Evolutionary conservation across 2,888 invertebrate genomes (phyloP).

Genomic region (Melieria picta): DNA sequence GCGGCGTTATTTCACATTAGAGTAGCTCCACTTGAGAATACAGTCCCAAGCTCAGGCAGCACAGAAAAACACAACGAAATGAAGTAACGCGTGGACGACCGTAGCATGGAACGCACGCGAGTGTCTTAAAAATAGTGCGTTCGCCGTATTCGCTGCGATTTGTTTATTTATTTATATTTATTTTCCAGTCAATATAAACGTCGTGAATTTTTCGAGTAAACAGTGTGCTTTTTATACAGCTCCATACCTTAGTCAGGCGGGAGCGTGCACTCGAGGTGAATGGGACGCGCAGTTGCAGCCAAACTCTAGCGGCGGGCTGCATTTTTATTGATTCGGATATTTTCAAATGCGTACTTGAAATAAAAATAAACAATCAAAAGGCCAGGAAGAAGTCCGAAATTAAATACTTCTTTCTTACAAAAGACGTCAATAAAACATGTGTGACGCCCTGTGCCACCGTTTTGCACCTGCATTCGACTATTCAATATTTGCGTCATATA

Average conservation of each 20-base stretch:
- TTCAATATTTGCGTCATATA: too few species aligned
- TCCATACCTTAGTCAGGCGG: background rate
- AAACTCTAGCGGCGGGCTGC: conserved; percentile 15
- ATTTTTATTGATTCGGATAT: conserved; percentile 24
- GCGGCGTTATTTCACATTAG: too few species aligned
- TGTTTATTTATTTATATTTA: conserved; percentile 57
- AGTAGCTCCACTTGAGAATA: too few species aligned
- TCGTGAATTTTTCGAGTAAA: conserved; percentile 62
- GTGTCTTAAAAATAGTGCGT: too few species aligned
- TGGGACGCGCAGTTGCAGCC: conserved; percentile 23
- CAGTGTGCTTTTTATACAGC: conserved; percentile 38
- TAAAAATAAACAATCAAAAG: conserved; percentile 40
- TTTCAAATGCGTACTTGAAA: conserved; percentile 26
- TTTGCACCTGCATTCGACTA: too few species aligned
- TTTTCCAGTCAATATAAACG: conserved; percentile 65
- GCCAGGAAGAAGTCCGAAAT: conserved; percentile 26
- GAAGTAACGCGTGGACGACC: too few species aligned
- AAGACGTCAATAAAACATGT: too few species aligned
- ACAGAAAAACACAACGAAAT: too few species aligned
- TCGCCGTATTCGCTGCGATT: conserved; percentile 16
- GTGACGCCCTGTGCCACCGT: too few species aligned
- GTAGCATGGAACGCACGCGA: too few species aligned
- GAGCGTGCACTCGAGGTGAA: background rate
- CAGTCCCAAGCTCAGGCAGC: too few species aligned
- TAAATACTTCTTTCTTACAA: too few species aligned